phyloP scores from a whole-genome alignment of 2,888 invertebrate species.

The Drosophila sordidula region DNA sequence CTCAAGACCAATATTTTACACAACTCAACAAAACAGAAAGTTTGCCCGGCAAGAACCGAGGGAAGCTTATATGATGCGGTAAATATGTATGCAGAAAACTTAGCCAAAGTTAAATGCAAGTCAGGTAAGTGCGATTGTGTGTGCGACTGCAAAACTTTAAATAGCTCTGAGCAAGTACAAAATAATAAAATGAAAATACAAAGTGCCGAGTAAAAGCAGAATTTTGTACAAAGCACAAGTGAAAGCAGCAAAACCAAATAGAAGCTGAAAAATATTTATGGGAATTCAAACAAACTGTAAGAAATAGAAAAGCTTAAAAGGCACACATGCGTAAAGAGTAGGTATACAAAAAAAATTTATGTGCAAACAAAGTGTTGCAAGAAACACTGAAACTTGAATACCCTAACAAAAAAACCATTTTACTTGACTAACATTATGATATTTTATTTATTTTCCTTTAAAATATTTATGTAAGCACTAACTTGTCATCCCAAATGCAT shows the following conservation, averaged over 20 bases:
- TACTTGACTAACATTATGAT: too few relatives aligned
- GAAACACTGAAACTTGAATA: slow-evolving; percentile 24
- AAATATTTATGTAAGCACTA: too few relatives aligned
- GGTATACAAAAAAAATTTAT: slow-evolving; percentile 29
- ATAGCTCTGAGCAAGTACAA: neutral
- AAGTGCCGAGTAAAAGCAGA: slow-evolving; percentile 32
- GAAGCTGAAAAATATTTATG: slow-evolving; percentile 69
- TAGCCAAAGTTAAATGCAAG: slow-evolving; percentile 21
- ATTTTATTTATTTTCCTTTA: too few relatives aligned
- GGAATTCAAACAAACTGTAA: slow-evolving; percentile 54
- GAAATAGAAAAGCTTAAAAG: slow-evolving; percentile 54
- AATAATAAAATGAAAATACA: slow-evolving; percentile 11
- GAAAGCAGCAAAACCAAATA: slow-evolving; percentile 28
- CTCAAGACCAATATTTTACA: neutral
- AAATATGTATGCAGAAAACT: slow-evolving; percentile 8
- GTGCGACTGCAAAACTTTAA: slow-evolving; percentile 49
- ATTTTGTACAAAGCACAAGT: slow-evolving; percentile 24
- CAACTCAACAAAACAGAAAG: slow-evolving; percentile 7
- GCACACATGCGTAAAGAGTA: slow-evolving; percentile 73
- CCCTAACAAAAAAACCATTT: slow-evolving; percentile 29
- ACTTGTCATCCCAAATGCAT: too few relatives aligned
- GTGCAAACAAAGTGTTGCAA: neutral
- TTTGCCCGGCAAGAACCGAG: slow-evolving; percentile 22
- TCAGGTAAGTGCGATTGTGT: slow-evolving; percentile 51
- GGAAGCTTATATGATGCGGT: neutral